phyloP scores from a whole-genome alignment of 2,113 vertebrate species.

The Tetrao urogallus region DNA sequence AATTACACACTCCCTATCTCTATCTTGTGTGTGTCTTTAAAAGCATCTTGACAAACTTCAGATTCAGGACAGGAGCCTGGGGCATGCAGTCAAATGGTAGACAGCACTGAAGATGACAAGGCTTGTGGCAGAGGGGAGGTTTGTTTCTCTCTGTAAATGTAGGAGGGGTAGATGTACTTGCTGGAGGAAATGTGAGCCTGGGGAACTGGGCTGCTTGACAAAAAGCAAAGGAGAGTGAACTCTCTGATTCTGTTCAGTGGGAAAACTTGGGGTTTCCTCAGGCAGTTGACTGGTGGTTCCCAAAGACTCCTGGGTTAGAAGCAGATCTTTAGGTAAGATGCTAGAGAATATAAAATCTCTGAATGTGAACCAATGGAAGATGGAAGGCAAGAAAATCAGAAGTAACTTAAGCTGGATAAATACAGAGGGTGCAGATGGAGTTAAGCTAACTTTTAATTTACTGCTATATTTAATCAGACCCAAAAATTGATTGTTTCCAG shows the following conservation, averaged over 20 bases:
- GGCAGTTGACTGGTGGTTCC: slow-evolving; percentile 3
- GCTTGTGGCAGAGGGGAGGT: not conserved
- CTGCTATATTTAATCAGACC: not conserved
- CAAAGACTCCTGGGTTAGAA: not conserved
- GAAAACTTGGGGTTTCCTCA: not conserved
- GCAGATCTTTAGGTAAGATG: not conserved
- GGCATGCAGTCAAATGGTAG: not conserved
- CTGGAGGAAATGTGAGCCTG: not conserved
- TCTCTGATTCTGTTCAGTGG: not conserved
- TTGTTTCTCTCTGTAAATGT: not conserved
- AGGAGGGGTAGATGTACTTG: not conserved
- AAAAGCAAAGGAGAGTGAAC: not conserved
- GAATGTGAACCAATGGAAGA: not conserved
- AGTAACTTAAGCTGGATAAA: not conserved
- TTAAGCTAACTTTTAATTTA: not conserved
- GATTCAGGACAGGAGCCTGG: not conserved
- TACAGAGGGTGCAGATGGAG: not conserved
- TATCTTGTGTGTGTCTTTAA: not conserved
- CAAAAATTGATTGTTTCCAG: not conserved
- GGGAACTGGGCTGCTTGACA: not conserved
- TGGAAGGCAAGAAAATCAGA: not conserved
- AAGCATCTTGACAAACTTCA: not conserved
- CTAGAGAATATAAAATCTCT: not conserved
- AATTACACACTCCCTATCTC: not conserved
- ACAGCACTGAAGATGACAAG: not conserved